Evolutionary conservation across 2,113 vertebrate species (phyloP).

Genomic region (Butorides virescens): DNA sequence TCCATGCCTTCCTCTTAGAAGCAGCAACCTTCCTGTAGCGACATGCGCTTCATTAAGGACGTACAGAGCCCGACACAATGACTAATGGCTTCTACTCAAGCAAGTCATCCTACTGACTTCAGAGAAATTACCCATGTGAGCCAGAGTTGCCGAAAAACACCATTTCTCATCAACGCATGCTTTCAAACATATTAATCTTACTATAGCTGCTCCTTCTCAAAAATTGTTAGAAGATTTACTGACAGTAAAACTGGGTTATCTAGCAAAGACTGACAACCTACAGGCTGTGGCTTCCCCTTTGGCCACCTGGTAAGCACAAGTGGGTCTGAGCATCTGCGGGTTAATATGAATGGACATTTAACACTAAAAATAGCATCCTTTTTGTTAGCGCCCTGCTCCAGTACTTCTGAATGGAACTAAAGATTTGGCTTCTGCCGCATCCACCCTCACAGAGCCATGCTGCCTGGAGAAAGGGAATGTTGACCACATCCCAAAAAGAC

Average conservation of each 20-base stretch:
- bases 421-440: neutral
- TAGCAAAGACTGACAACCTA: neutral
- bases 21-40: neutral
- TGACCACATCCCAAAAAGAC: neutral
- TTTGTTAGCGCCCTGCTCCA: neutral
- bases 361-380: neutral
- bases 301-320: rapidly evolving
- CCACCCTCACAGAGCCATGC: neutral
- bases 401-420: neutral
- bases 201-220: neutral
- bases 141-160: neutral
- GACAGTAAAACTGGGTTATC: neutral
- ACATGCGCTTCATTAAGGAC: neutral
- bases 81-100: conserved; percentile 11
- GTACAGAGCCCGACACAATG: neutral
- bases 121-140: neutral
- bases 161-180: conserved; percentile 32
- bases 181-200: conserved; percentile 36
- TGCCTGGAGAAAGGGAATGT: neutral
- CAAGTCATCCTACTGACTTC: conserved; percentile 13
- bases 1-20: neutral
- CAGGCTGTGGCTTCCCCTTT: neutral
- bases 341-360: neutral
- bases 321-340: neutral
- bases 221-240: neutral